These are phyloP conservation scores for Falcaria lacertinaria DNA, from an alignment of 2,888 invertebrate genomes.

Conservation along the genomic window DNA sequence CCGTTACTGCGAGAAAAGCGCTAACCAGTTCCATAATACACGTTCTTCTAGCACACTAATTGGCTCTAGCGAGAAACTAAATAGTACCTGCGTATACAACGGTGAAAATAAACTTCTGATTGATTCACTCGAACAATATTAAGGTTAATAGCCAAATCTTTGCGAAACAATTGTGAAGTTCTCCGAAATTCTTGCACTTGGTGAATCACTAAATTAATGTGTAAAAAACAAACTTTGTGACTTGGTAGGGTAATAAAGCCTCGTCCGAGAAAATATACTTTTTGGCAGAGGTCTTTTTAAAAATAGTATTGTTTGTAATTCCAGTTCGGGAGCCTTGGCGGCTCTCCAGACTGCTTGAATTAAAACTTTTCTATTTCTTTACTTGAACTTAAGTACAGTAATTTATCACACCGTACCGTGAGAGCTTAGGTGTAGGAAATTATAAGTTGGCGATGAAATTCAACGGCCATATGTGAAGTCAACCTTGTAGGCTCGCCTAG, in stretches of 20 bases:
- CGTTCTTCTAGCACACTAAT: conserved; percentile 14
- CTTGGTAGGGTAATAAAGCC: conserved; percentile 35
- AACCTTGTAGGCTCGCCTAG: too few species aligned
- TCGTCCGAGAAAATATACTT: conserved; percentile 28
- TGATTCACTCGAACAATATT: conserved; percentile 14
- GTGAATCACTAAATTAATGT: conserved; percentile 34
- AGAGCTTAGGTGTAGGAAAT: background rate
- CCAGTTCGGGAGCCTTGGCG: conserved; percentile 9
- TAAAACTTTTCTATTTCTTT: conserved; percentile 13
- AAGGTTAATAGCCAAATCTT: conserved; percentile 20
- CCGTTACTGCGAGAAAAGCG: conserved; percentile 9
- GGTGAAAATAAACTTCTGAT: conserved; percentile 7
- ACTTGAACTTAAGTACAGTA: background rate
- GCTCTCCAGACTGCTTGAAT: conserved; percentile 21
- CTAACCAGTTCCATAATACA: conserved; percentile 17
- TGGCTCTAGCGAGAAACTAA: conserved; percentile 11
- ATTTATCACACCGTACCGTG: background rate
- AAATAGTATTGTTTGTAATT: conserved; percentile 17
- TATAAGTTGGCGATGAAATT: too few species aligned
- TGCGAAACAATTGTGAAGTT: conserved; percentile 20
- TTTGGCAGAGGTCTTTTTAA: conserved; percentile 17
- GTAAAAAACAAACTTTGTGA: conserved; percentile 31
- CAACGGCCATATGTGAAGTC: background rate
- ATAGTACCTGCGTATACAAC: background rate
- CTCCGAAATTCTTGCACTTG: conserved; percentile 26